Percentiles rank a stretch among this genome's conserved stretches.
Conservation (phyloP, 2,797 vertebrate species). For the Agapornis canus region DNA sequence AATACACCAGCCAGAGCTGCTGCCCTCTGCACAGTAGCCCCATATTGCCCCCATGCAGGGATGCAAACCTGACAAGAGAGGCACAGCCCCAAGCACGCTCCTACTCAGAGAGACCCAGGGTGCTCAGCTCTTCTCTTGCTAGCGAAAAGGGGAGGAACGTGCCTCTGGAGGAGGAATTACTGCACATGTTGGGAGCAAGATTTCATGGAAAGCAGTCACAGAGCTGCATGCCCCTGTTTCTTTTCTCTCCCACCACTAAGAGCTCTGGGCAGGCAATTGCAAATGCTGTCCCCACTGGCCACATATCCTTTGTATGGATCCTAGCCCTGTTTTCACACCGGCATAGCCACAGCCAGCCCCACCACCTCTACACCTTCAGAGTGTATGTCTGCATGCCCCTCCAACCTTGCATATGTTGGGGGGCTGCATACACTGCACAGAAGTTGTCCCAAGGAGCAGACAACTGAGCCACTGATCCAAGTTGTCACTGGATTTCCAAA, state of each 20-base stretch:
- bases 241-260: not conserved
- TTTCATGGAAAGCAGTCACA: not conserved
- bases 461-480: not conserved
- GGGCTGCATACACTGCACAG: not conserved
- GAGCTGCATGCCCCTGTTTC: not conserved
- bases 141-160: not conserved
- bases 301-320: not conserved
- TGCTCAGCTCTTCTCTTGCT: not conserved
- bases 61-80: rapidly evolving
- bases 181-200: not conserved
- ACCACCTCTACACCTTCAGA: not conserved
- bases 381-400: not conserved
- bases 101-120: rapidly evolving
- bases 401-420: not conserved
- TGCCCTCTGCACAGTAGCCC: not conserved
- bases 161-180: not conserved
- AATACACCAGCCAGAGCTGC: not conserved
- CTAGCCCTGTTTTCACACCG: not conserved
- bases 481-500: not conserved
- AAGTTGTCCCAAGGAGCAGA: not conserved
- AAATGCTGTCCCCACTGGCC: rapidly evolving
- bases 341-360: not conserved
- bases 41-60: not conserved
- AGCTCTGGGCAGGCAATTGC: not conserved
- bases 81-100: rapidly evolving